These are phyloP conservation scores for Callimico goeldii DNA, from an alignment of 2,797 vertebrate species.

Conservation along the genomic window DNA sequence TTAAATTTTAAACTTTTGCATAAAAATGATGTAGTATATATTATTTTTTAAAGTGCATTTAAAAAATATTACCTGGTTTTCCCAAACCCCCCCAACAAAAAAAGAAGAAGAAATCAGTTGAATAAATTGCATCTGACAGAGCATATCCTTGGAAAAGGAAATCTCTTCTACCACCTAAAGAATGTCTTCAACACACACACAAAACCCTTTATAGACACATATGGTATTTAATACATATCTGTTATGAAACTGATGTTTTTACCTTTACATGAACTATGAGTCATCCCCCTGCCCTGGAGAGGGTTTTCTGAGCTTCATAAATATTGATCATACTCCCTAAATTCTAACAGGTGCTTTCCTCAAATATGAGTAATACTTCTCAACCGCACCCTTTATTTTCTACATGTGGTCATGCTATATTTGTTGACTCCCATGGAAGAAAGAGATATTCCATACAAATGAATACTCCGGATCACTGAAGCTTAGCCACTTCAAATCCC, in stretches of 20 bases:
- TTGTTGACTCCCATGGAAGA: background rate
- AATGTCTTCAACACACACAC: background rate
- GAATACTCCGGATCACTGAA: background rate
- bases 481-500: background rate
- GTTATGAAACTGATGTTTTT: slow-evolving; percentile 65
- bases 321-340: slow-evolving; percentile 72
- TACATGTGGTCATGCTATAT: background rate
- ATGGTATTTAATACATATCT: slow-evolving; percentile 78
- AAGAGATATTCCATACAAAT: background rate
- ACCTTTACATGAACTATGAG: slow-evolving; percentile 79
- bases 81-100: background rate
- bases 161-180: slow-evolving; percentile 46
- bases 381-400: background rate
- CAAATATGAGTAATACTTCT: background rate
- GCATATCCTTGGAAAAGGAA: slow-evolving; percentile 56
- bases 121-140: slow-evolving; percentile 61
- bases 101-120: background rate
- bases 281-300: slow-evolving; percentile 77
- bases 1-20: background rate
- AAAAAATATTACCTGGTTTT: background rate
- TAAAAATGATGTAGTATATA: background rate
- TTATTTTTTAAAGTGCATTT: background rate
- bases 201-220: slow-evolving; percentile 65
- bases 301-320: slow-evolving; percentile 77
- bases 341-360: slow-evolving; percentile 46